Base-by-base conservation (phyloP, 2,888 invertebrate genomes). In the Priocnemis perturbator region DNA sequence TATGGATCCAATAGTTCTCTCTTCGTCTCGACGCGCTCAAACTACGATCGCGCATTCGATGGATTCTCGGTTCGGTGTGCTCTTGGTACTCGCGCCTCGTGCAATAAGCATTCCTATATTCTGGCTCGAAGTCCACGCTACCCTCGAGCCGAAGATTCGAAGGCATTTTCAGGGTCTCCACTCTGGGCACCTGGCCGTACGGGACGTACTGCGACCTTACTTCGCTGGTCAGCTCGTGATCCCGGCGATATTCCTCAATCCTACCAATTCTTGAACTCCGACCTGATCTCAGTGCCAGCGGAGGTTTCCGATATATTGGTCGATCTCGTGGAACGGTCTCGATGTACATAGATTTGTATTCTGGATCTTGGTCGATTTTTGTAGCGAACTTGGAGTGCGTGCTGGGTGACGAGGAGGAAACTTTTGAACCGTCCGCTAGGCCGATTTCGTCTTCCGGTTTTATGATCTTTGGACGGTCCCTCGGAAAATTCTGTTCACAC, bases 71-170 rank as follows among this genome's bases (percentile, higher is more conserved):
- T 26, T 85, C 83, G 26, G 26, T 60, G 55, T 19, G 62, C 9
- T 48, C 44, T 23, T 65, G 60, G 60, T 58, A 58, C 44, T 69
- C 67, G n/a, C 77, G 78, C 65, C 73, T 78, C 0, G 73, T 64
- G 60, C 87, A 84, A 50, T 87, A 88, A 19, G 90, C 90, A 73
- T 88, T 90, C 58, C 90, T 87, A 69, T 91, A 91, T 79, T 91
- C 91, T 0, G 91, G 91, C 45, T 88, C 85, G 47, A 89, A 79
- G 23, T 89, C 86, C 20, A 86, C 81, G 47, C 80, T 80, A n/a
- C 89, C 90, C 69, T 90, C 90, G 48, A 90, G 78, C 64, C 88
- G 88, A 26, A 90, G 78, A 76, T 86, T 89, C n/a, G 86, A 76
- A 3, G 86, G 83, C 75, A 83, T 85, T 66, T 84, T 88, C 0